These are phyloP conservation scores for Coluber constrictor DNA, from an alignment of 2,797 vertebrate species.

Conservation along the genomic window DNA sequence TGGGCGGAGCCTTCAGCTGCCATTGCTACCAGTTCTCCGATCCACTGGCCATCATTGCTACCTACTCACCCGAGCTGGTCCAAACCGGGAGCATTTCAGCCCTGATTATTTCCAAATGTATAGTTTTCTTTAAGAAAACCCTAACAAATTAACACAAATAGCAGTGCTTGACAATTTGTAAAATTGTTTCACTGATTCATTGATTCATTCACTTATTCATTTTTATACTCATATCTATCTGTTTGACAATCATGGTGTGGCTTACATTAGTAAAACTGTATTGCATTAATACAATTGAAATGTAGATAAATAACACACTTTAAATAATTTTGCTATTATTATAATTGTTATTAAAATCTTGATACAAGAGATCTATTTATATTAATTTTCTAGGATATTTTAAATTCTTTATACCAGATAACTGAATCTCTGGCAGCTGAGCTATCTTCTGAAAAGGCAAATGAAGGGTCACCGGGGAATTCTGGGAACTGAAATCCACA, in stretches of 20 bases:
- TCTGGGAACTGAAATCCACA: neutral
- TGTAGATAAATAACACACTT: neutral
- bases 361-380: neutral
- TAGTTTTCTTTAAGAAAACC: neutral
- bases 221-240: neutral
- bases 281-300: neutral
- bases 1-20: no score
- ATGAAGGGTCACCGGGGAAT: neutral
- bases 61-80: no score
- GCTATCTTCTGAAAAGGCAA: neutral
- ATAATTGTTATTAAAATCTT: neutral
- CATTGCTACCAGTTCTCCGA: no score
- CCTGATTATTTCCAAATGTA: no score
- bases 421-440: neutral
- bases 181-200: neutral
- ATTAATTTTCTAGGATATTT: neutral
- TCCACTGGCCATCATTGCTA: no score
- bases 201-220: neutral
- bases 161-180: neutral
- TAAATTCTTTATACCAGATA: neutral
- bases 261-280: neutral
- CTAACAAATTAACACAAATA: neutral
- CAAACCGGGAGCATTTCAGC: no score
- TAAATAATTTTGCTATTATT: neutral
- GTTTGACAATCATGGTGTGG: neutral